Evolutionary conservation across 2,888 invertebrate species (phyloP).

Genomic region (Corbicula japonica): DNA sequence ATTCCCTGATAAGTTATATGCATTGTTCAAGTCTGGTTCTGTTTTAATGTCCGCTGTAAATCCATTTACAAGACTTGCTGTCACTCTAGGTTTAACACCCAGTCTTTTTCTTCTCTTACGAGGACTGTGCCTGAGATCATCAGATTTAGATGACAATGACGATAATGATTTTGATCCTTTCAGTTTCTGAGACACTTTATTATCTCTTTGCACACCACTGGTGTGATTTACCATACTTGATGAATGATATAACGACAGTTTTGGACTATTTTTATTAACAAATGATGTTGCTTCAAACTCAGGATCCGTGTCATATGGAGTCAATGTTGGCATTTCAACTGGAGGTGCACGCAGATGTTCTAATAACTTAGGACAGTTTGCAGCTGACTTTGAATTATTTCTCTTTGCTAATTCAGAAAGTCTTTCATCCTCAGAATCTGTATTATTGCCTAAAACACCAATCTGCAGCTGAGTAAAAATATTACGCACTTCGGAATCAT

Average conservation of each 20-base stretch:
- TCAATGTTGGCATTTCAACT: conserved; percentile 59
- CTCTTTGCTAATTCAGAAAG: conserved; percentile 10
- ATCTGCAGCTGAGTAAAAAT: conserved; percentile 62
- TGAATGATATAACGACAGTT: conserved; percentile 34
- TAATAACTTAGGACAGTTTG: conserved; percentile 10
- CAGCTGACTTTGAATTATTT: conserved; percentile 10
- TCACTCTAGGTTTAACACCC: not conserved
- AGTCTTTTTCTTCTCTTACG: conserved; percentile 23
- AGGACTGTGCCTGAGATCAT: conserved; percentile 42
- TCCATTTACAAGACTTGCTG: not conserved
- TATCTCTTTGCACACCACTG: not conserved
- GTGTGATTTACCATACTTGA: conserved; percentile 4
- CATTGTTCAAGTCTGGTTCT: too few species aligned
- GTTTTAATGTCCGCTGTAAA: too few species aligned
- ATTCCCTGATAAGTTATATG: not conserved
- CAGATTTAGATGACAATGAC: conserved; percentile 8
- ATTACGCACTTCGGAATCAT: conserved; percentile 41
- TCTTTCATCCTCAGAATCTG: conserved; percentile 27
- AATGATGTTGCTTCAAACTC: conserved; percentile 24
- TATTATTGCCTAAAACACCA: conserved; percentile 44
- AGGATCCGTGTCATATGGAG: conserved; percentile 57
- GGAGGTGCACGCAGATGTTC: conserved; percentile 14
- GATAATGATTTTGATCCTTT: conserved; percentile 25
- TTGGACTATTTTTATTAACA: conserved; percentile 49
- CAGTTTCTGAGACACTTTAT: not conserved